Evolutionary conservation across 2,888 invertebrate genomes (phyloP).

Genomic region (Ichneumoninae sp.): DNA sequence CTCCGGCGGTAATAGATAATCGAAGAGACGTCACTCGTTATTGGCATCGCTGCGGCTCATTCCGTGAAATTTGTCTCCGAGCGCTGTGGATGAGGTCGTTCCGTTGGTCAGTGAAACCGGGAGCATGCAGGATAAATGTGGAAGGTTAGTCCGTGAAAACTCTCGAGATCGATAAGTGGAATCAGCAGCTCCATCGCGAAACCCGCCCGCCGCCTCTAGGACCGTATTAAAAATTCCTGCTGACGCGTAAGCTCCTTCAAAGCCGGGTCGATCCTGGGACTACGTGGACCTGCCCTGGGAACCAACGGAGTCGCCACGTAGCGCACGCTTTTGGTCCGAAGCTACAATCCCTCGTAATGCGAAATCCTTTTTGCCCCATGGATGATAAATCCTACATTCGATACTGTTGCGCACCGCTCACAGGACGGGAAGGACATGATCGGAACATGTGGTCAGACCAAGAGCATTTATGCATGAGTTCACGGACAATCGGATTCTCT

Average conservation of each 20-base stretch:
- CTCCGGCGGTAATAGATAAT: not conserved
- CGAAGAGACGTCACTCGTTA: not conserved
- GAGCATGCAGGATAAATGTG: not conserved
- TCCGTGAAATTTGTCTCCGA: not conserved
- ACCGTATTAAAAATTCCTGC: conserved; percentile 74
- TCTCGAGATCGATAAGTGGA: conserved; percentile 9
- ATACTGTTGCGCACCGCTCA: not conserved
- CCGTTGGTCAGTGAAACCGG: not conserved
- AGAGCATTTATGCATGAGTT: not conserved
- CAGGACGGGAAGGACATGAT: not conserved
- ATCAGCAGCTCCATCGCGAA: not conserved
- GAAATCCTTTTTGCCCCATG: conserved; percentile 49
- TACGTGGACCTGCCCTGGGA: conserved; percentile 33
- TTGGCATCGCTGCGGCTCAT: not conserved
- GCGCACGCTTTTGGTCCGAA: conserved; percentile 6
- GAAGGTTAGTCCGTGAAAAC: conserved; percentile 4
- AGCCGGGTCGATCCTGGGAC: conserved; percentile 55
- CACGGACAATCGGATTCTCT: too few relatives aligned
- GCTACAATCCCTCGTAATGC: conserved; percentile 53
- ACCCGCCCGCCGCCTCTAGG: conserved; percentile 2
- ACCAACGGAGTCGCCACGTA: not conserved
- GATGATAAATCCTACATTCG: conserved; percentile 23
- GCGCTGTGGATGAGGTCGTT: not conserved
- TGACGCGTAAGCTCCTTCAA: conserved; percentile 69
- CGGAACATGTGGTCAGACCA: not conserved